phyloP scores from a whole-genome alignment of 2,888 invertebrate genomes.

The Aspidapion aeneum region DNA sequence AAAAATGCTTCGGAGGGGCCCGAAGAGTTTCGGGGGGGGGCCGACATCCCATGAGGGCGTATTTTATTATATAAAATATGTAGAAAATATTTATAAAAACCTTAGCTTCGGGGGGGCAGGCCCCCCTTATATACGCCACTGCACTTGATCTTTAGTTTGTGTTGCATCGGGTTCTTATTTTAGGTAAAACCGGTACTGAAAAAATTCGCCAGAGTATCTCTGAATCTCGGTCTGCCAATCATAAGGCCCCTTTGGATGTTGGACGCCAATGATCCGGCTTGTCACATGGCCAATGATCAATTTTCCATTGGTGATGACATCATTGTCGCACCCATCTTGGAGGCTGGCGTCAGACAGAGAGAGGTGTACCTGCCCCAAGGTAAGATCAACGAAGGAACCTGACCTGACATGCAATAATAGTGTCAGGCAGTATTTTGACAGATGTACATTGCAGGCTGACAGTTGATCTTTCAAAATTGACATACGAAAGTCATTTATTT shows the following conservation, averaged over 20 bases:
- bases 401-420: neutral
- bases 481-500: too few species aligned
- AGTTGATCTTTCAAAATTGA: too few species aligned
- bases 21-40: too few species aligned
- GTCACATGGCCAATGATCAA: constrained; percentile 75
- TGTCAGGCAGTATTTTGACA: neutral
- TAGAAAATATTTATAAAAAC: too few species aligned
- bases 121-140: too few species aligned
- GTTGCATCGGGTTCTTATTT: too few species aligned
- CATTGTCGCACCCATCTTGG: constrained; percentile 84
- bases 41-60: too few species aligned
- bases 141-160: too few species aligned
- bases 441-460: too few species aligned
- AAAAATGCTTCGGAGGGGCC: too few species aligned
- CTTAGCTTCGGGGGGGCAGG: too few species aligned
- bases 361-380: constrained; percentile 55
- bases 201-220: constrained; percentile 72
- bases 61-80: too few species aligned
- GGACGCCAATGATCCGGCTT: constrained; percentile 73
- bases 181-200: constrained; percentile 72
- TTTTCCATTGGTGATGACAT: constrained; percentile 88
- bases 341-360: constrained; percentile 63
- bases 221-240: constrained; percentile 79
- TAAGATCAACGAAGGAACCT: constrained; percentile 7
- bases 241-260: constrained; percentile 90